Percentiles rank a stretch among this genome's conserved stretches.
These are phyloP conservation scores for Caretta caretta DNA, from an alignment of 2,113 vertebrate species.

Conservation along the genomic window DNA sequence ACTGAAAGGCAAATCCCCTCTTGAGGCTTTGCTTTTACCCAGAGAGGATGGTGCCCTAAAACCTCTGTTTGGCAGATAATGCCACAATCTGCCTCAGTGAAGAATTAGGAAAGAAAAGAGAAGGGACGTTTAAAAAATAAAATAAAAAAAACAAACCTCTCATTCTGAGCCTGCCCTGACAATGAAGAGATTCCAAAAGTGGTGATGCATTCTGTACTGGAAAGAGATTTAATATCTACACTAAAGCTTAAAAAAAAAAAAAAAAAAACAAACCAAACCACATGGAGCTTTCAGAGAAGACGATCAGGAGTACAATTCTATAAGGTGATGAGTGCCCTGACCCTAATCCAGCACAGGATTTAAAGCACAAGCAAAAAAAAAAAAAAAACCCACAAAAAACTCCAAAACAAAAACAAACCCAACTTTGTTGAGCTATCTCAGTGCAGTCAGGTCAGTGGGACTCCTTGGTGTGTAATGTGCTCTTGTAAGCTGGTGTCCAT, in stretches of 20 bases:
- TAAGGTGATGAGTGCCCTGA: accelerated
- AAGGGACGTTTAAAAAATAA: not conserved
- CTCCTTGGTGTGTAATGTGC: too few species aligned
- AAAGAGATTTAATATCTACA: not conserved
- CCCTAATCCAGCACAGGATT: accelerated
- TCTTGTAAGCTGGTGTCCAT: not conserved
- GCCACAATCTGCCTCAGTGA: conserved; percentile 19
- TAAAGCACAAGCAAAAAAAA: accelerated
- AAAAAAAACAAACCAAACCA: too few species aligned
- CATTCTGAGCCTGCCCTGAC: not conserved
- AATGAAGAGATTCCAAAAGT: not conserved
- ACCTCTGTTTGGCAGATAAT: not conserved
- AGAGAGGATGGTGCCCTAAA: conserved; percentile 2
- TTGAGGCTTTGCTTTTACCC: conserved; percentile 35
- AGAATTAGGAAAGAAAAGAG: not conserved
- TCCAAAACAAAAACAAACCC: too few species aligned
- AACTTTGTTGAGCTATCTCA: not conserved
- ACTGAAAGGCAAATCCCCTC: not conserved
- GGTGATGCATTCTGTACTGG: not conserved
- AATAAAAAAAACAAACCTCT: not conserved
- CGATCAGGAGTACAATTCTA: accelerated
- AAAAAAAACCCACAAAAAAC: too few species aligned
- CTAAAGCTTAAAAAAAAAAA: not conserved
- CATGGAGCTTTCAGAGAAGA: accelerated
- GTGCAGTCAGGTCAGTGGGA: not conserved